These are phyloP conservation scores for Platycheirus rosarum DNA, from an alignment of 2,888 invertebrate genomes.

Conservation along the genomic window DNA sequence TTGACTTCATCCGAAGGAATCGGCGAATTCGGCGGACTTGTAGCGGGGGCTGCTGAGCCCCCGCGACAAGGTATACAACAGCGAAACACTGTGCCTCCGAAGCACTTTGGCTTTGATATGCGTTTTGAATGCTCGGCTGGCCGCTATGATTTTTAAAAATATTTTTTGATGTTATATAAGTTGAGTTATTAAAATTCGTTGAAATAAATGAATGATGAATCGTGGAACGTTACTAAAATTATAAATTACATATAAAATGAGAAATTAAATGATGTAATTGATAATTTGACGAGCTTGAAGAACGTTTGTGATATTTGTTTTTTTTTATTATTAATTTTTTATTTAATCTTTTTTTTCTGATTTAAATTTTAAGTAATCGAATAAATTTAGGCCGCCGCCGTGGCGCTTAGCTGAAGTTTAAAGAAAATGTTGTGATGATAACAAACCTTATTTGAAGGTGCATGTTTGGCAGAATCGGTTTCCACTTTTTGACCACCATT, in stretches of 20 bases:
- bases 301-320: constrained; percentile 19
- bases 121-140: constrained; percentile 75
- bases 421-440: constrained; percentile 57
- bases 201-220: constrained; percentile 72
- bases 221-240: constrained; percentile 68
- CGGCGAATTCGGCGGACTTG: constrained; percentile 84
- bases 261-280: constrained; percentile 65
- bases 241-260: constrained; percentile 71
- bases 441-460: constrained; percentile 72
- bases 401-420: constrained; percentile 35
- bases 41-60: constrained; percentile 86
- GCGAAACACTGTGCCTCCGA: constrained; percentile 89
- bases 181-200: constrained; percentile 59
- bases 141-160: constrained; percentile 72
- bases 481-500: constrained; percentile 78
- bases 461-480: constrained; percentile 67
- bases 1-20: constrained; percentile 79
- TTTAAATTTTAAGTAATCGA: constrained; percentile 24
- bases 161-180: constrained; percentile 57
- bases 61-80: constrained; percentile 93
- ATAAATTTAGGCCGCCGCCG: constrained; percentile 33
- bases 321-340: constrained; percentile 15
- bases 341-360: constrained; percentile 21
- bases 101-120: constrained; percentile 82
- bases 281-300: constrained; percentile 28